phyloP scores from a whole-genome alignment of 2,888 invertebrate genomes.

The Poecilobothrus nobilitatus region DNA sequence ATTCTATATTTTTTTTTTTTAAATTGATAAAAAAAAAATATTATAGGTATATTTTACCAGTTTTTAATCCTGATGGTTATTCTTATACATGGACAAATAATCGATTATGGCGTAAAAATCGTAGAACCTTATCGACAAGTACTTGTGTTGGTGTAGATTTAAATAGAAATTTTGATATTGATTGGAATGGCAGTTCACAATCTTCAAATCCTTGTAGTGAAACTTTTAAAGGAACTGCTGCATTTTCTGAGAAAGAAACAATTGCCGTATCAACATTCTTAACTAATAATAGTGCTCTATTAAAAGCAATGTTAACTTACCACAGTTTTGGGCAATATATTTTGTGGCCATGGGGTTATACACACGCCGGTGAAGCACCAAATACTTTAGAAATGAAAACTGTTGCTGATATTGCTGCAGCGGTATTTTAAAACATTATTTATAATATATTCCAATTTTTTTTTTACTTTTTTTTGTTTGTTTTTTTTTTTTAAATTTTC shows the following conservation, averaged over 20 bases:
- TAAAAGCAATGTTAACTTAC: conserved; percentile 1
- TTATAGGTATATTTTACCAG: conserved; percentile 56
- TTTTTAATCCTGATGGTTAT: conserved; percentile 79
- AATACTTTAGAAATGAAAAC: conserved; percentile 51
- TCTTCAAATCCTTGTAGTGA: conserved; percentile 60
- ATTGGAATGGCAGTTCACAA: conserved; percentile 72
- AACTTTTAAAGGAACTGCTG: conserved; percentile 63
- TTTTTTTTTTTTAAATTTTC: background rate
- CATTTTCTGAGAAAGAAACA: conserved; percentile 82
- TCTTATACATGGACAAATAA: conserved; percentile 70
- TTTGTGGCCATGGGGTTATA: conserved; percentile 75
- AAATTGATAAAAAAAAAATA: no score
- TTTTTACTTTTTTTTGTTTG: no score
- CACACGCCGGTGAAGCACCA: conserved; percentile 57
- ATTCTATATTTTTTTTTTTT: no score
- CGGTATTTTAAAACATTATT: conserved; percentile 37
- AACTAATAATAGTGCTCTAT: background rate
- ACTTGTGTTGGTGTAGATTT: conserved; percentile 68
- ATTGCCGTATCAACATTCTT: conserved; percentile 44
- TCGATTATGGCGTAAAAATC: conserved; percentile 76
- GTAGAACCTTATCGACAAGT: conserved; percentile 42
- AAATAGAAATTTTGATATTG: conserved; percentile 79
- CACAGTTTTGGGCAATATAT: conserved; percentile 73
- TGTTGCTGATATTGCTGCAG: conserved; percentile 55
- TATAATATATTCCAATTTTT: background rate